Evolutionary conservation across 2,113 vertebrate genomes (phyloP).

Genomic region (Dicentrarchus labrax): DNA sequence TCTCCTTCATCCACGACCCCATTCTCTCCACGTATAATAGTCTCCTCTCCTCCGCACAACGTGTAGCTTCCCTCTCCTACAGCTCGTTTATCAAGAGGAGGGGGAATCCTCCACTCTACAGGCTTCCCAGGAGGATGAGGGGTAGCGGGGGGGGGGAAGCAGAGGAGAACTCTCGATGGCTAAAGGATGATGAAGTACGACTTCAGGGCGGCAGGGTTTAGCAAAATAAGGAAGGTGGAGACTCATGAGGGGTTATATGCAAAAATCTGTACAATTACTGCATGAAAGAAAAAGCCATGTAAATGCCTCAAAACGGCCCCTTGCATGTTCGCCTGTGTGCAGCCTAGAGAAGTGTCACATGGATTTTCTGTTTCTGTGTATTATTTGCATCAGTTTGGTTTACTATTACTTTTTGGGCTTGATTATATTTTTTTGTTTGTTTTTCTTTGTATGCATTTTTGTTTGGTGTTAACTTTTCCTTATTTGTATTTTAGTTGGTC

Average conservation of each 20-base stretch:
- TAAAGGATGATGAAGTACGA: slow-evolving; percentile 26
- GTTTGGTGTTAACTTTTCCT: background rate
- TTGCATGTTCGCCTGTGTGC: background rate
- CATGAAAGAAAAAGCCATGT: background rate
- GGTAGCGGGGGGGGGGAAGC: no score
- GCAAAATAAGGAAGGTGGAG: background rate
- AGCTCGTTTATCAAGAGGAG: slow-evolving; percentile 60
- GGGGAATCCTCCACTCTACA: slow-evolving; percentile 29
- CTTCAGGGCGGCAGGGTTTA: background rate
- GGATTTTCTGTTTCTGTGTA: background rate
- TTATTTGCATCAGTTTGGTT: background rate
- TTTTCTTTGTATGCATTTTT: background rate
- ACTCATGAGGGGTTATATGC: background rate
- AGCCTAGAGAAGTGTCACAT: background rate
- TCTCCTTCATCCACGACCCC: slow-evolving; percentile 40
- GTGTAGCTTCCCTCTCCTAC: slow-evolving; percentile 39
- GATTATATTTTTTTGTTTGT: background rate
- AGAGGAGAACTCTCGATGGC: slow-evolving; percentile 2
- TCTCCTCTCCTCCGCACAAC: slow-evolving; percentile 18
- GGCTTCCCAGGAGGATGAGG: slow-evolving; percentile 13
- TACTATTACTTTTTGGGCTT: background rate
- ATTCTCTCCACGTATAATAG: slow-evolving; percentile 39
- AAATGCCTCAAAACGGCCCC: background rate
- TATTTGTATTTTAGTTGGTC: background rate
- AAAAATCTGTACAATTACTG: background rate